Base-by-base conservation (phyloP, 2,797 vertebrate species). In the Sparidentex hasta region DNA sequence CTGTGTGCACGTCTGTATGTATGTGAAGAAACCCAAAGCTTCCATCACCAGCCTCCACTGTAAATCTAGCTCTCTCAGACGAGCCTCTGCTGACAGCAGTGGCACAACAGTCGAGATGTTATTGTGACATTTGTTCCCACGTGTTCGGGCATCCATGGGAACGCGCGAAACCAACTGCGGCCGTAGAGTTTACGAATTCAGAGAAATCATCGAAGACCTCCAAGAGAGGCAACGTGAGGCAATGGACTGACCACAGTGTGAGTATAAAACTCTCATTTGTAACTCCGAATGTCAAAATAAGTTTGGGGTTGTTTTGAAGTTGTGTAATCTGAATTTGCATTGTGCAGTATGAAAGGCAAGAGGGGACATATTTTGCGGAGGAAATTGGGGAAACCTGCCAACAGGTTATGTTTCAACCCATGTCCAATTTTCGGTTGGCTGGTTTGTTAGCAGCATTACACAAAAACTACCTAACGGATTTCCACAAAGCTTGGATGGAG, bases 41-140 rank as follows among this genome's bases (percentile, higher is more conserved):
- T 63, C 44, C 65, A 59, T 66, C 63, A 65, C 68, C 27, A 71
- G 50, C 68, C 21, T n/a, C 70, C 21, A 27, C 11, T 5, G 18
- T 75, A 50, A 69, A 58, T 55, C 51, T 14, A 48, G n/a, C 27
- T 52, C 72, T 84, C 55, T 43, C 23, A 71, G 65, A 20, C 27
- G 25, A 65, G 65, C 54, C 47, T 70, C 48, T 58, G 48, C 47
- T 51, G 57, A 57, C 80, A 66, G 73, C 29, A 25, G 72, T 79
- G 84, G 72, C 87, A 83, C 84, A 83, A n/a, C 51, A 52, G 57
- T 54, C 73, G 85, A 90, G 89, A 91, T 91, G 87, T 90, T 90
- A 66, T 64, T 79, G 79, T 76, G 83, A 87, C 78, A 88, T 80
- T 66, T 2, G 9, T 80, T 85, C 83, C 85, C 72, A 76, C 43